Evolutionary conservation across 2,888 invertebrate species (phyloP), one percentile per base, ranked within the genome.

Genomic region (Habrosyne pyritoides): DNA sequence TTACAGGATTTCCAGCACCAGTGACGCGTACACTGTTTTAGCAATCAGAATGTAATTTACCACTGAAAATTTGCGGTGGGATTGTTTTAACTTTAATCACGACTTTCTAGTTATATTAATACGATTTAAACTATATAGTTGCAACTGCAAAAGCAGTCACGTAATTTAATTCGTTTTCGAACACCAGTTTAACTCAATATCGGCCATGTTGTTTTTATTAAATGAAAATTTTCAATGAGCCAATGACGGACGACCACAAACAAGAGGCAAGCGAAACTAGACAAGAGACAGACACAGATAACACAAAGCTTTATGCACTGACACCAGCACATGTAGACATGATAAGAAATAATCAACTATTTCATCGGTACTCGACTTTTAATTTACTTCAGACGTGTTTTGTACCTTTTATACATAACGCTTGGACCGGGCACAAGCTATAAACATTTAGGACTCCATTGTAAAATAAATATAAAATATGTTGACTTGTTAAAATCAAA

Each of bases 21-120:
- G 67, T 75, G 75, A 78, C 73, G 77, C 75, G 69, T 63, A 71
- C 62, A 73, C 71, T 63, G 21, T 30, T 50, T 21, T 28, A 42
- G 8, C 8, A 26, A 21, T 50, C 50, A 50, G 18, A 50, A 50
- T 42, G 42, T 42, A 18, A 18, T 42, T 18, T 18, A 2, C 42
- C 7, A 42, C 8, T 18, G 8, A 33, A 18, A 42, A 8, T 8
- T 18, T 18, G 18, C 42, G 14, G 42, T 42, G 42, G 8, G 5
- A 42, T 24, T 14, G 7, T 42, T 18, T 18, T 42, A 14, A 42
- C 42, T 18, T 18, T n/a, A 42, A 42, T 42, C 42, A 42, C 42
- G 8, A 42, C 42, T 42, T 2, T 42, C 8, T 18, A 42, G 18
- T 18, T 42, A 42, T 1, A 18, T 18, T 18, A 18, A 14, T 18